Evolutionary conservation across 2,113 vertebrate genomes (phyloP), one percentile per base, ranked within the genome.

Genomic region (Eleginops maclovinus): DNA sequence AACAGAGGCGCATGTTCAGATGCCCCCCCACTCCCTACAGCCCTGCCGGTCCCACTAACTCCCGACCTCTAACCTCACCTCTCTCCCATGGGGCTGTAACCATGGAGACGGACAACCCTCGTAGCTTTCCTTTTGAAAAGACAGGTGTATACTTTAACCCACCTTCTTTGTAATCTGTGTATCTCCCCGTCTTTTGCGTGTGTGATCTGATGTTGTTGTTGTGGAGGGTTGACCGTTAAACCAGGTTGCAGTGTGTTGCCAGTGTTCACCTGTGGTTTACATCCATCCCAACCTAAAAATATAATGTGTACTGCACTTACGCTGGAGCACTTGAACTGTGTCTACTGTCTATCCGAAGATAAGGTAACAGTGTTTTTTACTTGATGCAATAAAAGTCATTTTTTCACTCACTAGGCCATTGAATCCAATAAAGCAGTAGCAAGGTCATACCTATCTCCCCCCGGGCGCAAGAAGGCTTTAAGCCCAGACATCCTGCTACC

Each of bases 61-160:
- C 82, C 77, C 86, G 78, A 90, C 81, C 90, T 92, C 64, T 93
- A 91, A 93, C 91, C 90, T 91, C 90, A 90, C 82, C 85, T 69
- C 54, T 89, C 67, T 88, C 89, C 96, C 96, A 97, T 96, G 95
- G 96, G 91, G 90, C 46, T 92, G 92, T 93, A 92, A 90, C 96
- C 96, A 96, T 97, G 96, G 96, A 96, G 96, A 97, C 95, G 96
- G 96, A 95, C 96, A 97, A 97, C 96, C 96, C 96, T 95, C 85
- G 54, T 89, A 75, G 77, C 78, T 71, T 78, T 78, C 73, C 64
- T 78, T 71, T 76, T 61, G 74, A 72, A 75, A 77, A 75, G 62
- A 79, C 50, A 62, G 61, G 60, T 51, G 60, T 51, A 55, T 24
- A 62, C 72, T 76, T 77, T 88, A 89, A 90, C 81, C 80, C 74